phyloP scores from a whole-genome alignment of 2,797 vertebrate species.

The Telmatherina bonti region DNA sequence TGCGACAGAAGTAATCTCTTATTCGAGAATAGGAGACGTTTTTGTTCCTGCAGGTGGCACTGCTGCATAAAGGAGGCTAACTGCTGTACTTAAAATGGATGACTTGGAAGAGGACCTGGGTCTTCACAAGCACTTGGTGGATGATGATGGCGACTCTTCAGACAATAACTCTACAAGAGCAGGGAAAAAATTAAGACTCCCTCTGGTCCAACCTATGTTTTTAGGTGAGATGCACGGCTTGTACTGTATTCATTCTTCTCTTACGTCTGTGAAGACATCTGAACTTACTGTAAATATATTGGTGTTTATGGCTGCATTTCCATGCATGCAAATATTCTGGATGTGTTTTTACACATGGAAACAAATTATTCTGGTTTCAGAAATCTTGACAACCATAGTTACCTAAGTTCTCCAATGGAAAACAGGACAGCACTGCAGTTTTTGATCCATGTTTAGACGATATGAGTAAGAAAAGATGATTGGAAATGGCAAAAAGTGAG shows the following conservation, averaged over 20 bases:
- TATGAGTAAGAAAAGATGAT: not conserved
- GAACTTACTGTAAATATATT: not conserved
- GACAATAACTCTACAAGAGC: slow-evolving; percentile 7
- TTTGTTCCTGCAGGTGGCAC: slow-evolving; percentile 8
- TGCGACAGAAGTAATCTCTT: not conserved
- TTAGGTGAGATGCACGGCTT: slow-evolving; percentile 43
- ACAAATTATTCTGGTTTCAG: not conserved
- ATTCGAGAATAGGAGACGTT: not conserved
- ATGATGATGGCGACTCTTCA: slow-evolving; percentile 14
- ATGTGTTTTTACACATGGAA: not conserved
- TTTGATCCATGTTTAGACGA: not conserved
- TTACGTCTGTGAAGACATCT: not conserved
- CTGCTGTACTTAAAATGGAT: slow-evolving; percentile 65
- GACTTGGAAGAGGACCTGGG: slow-evolving; percentile 45
- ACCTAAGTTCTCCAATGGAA: not conserved
- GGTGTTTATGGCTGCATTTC: not conserved
- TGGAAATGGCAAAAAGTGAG: not conserved
- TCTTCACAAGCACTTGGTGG: not conserved
- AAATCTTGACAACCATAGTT: not conserved
- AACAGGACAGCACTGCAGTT: not conserved
- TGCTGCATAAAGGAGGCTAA: not conserved
- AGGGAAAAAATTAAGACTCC: slow-evolving; percentile 22
- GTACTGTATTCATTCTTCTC: not conserved
- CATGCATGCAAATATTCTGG: not conserved
- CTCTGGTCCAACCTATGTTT: slow-evolving; percentile 15